Evolutionary conservation across 2,888 invertebrate genomes (phyloP).

Genomic region (Meteorus colon): DNA sequence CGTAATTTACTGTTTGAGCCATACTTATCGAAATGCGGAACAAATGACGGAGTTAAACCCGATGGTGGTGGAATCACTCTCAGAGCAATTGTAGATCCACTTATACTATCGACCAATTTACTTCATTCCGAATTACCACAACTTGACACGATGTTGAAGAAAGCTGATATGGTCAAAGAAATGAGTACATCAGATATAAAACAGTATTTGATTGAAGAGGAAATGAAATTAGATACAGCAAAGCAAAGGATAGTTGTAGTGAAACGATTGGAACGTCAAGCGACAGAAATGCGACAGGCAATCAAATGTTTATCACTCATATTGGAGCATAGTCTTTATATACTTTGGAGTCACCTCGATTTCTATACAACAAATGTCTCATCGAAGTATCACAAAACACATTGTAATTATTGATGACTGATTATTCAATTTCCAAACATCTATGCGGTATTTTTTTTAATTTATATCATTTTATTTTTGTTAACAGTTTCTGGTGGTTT

Average conservation of each 20-base stretch:
- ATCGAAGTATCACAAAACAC: constrained; percentile 68
- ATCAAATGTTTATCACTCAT: constrained; percentile 80
- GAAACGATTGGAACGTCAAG: constrained; percentile 75
- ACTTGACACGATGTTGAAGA: constrained; percentile 63
- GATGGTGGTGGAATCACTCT: constrained; percentile 63
- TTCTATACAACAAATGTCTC: constrained; percentile 81
- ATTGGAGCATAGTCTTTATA: constrained; percentile 82
- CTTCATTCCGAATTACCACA: constrained; percentile 65
- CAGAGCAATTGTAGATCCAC: constrained; percentile 67
- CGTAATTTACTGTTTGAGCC: constrained; percentile 68
- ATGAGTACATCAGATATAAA: constrained; percentile 77
- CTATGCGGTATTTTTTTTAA: neutral
- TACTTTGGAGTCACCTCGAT: constrained; percentile 86
- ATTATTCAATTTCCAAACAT: neutral
- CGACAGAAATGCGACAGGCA: constrained; percentile 77
- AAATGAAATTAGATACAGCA: constrained; percentile 64
- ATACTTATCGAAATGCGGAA: constrained; percentile 57
- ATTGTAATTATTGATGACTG: constrained; percentile 45
- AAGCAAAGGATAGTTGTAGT: constrained; percentile 69
- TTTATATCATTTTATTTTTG: constrained; percentile 39
- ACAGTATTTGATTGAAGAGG: constrained; percentile 66
- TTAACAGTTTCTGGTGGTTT: constrained; percentile 58
- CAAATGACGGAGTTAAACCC: constrained; percentile 60
- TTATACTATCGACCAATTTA: constrained; percentile 63
- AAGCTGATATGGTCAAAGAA: constrained; percentile 64